Base-by-base conservation (phyloP, 1,140 invertebrate genomes). In the Megathymus violae region DNA sequence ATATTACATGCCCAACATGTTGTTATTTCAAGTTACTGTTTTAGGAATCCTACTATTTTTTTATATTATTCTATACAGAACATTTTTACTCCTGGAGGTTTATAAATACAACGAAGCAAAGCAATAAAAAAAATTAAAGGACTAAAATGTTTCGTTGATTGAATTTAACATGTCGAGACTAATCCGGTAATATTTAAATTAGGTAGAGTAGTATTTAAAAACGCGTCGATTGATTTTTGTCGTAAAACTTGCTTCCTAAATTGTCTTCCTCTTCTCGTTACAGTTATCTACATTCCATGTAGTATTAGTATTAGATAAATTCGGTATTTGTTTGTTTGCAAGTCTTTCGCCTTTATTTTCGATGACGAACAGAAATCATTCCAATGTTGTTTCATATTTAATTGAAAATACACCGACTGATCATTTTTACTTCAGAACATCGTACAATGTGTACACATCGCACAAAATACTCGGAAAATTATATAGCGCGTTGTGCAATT, bases 201-300 rank as follows among this genome's bases (percentile, higher is more conserved):
- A 22, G 19, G 19, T 22, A 22, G 19, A 22, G 19, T 22, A 22
- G 5, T 22, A 22, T 22, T 43, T 10, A 43, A 19, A 17, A 15
- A 6, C 40, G 40, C 16, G 16, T 46, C 17, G n/a, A 22, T 16
- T 22, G 17, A 31, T 31, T 46, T 46, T 22, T 22, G 15, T 46
- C 17, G 9, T 46, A 1, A 31, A 56, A 46, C 44, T 58, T 31
- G 22, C 22, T 44, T 34, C 52, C 41, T 44, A 31, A 43, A 54
- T 58, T 44, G 52, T 58, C 52, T 58, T 58, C 52, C 52, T 58
- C 40, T 44, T 16, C 40, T 36, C 43, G 19, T 34, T 58, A 58
- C 52, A 13, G 22, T 58, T 58, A 58, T 58, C 52, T 58, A 58
- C 52, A 58, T 58, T 56, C 52, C 52, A 43, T 56, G 52, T 56